phyloP scores from a whole-genome alignment of 2,888 invertebrate genomes.

The Cynaeus angustus region DNA sequence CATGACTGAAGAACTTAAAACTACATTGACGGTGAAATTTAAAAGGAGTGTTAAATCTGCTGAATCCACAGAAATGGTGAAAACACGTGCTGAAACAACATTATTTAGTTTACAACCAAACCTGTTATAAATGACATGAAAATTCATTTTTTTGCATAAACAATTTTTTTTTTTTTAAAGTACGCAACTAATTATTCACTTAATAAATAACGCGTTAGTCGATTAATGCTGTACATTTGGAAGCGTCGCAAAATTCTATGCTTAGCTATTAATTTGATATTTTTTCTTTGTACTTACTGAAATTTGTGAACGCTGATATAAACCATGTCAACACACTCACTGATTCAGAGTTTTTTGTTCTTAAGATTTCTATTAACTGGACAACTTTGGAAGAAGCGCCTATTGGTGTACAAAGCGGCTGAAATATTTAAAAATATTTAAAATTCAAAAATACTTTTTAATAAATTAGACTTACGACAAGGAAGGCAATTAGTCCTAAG shows the following conservation, averaged over 20 bases:
- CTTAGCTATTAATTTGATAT: too few relatives aligned
- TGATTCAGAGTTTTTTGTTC: slow-evolving; percentile 82
- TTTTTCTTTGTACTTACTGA: slow-evolving; percentile 78
- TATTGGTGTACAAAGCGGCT: slow-evolving; percentile 86
- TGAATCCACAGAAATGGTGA: slow-evolving; percentile 87
- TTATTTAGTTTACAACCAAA: neutral
- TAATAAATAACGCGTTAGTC: too few relatives aligned
- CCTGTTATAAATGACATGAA: too few relatives aligned
- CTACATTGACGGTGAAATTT: slow-evolving; percentile 83
- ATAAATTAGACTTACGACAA: slow-evolving; percentile 77
- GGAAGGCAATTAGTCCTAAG: slow-evolving; percentile 74
- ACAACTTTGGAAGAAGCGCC: slow-evolving; percentile 89
- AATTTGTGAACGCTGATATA: slow-evolving; percentile 86
- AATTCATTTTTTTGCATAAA: too few relatives aligned
- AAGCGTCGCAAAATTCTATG: too few relatives aligned
- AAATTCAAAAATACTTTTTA: neutral
- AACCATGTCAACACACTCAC: slow-evolving; percentile 88
- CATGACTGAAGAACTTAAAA: slow-evolving; percentile 82
- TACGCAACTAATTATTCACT: too few relatives aligned
- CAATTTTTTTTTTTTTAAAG: too few relatives aligned
- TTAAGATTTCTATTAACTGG: slow-evolving; percentile 83
- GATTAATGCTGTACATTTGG: too few relatives aligned
- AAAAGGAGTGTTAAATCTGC: slow-evolving; percentile 81
- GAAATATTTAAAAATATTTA: slow-evolving; percentile 64
- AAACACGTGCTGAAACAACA: slow-evolving; percentile 82